phyloP scores from a whole-genome alignment of 2,888 invertebrate species.

The Sinodicranocentrus sp. region DNA sequence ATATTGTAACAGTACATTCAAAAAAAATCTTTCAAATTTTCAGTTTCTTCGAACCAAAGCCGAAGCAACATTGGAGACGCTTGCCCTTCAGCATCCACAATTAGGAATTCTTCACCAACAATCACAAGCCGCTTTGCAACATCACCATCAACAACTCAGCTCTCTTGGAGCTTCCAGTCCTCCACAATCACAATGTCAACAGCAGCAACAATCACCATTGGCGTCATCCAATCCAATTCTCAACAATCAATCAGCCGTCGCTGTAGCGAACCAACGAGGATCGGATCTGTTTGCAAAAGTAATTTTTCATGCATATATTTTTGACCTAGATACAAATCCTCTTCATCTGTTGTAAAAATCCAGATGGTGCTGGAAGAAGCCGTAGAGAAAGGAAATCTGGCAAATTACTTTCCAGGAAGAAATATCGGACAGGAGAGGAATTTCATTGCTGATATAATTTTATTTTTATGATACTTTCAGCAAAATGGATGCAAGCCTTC shows the following conservation, averaged over 20 bases:
- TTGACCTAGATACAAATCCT: constrained; percentile 27
- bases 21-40: too few relatives aligned
- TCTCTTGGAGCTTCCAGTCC: constrained; percentile 52
- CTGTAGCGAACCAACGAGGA: constrained; percentile 52
- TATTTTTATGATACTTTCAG: constrained; percentile 34
- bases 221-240: background rate
- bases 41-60: constrained; percentile 32
- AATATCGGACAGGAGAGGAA: background rate
- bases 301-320: background rate
- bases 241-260: constrained; percentile 39
- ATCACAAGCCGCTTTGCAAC: constrained; percentile 17
- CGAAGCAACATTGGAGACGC: constrained; percentile 32
- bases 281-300: constrained; percentile 62
- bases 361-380: constrained; percentile 34
- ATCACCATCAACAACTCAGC: constrained; percentile 48
- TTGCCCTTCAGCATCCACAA: constrained; percentile 50
- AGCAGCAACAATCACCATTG: constrained; percentile 55
- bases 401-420: constrained; percentile 18
- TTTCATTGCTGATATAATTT: constrained; percentile 36
- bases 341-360: background rate
- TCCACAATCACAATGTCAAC: constrained; percentile 35
- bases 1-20: too few relatives aligned
- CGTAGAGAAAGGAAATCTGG: constrained; percentile 26
- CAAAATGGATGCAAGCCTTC: constrained; percentile 75
- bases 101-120: constrained; percentile 42